Conservation (phyloP, 2,797 vertebrate genomes). For the Sebastes nivosus region DNA sequence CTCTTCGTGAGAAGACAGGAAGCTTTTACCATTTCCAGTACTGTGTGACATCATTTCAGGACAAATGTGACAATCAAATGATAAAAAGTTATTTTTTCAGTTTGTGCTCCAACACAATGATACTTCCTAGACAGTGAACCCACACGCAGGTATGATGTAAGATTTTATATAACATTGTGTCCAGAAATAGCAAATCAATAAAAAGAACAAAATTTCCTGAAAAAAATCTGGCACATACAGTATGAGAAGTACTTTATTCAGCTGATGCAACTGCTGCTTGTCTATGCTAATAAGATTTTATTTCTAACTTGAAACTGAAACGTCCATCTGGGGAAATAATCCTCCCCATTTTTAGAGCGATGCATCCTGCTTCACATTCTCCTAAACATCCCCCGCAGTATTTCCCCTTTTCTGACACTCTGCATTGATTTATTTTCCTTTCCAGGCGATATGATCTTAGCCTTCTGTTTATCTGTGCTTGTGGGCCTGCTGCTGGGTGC, state of each 20-base stretch:
- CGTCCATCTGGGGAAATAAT: constrained; percentile 28
- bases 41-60: background rate
- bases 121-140: constrained; percentile 40
- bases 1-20: background rate
- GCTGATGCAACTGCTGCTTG: background rate
- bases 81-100: background rate
- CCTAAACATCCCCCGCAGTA: background rate
- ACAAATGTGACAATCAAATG: background rate
- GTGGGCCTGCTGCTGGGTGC: constrained; percentile 91
- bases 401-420: constrained; percentile 28
- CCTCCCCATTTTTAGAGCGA: constrained; percentile 17
- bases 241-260: background rate
- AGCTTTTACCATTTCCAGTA: background rate
- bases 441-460: constrained; percentile 89
- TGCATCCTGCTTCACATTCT: background rate
- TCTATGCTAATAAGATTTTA: background rate
- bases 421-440: constrained; percentile 2
- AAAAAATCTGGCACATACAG: constrained; percentile 12
- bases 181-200: constrained; percentile 60
- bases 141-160: constrained; percentile 65
- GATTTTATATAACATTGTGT: constrained; percentile 58
- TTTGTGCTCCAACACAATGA: constrained; percentile 16
- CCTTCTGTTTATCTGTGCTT: constrained; percentile 92
- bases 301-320: constrained; percentile 22
- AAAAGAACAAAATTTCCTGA: constrained; percentile 5